Evolutionary conservation across 2,888 invertebrate species (phyloP), one percentile per base, ranked within the genome.

Genomic region (Cryptus armator): DNA sequence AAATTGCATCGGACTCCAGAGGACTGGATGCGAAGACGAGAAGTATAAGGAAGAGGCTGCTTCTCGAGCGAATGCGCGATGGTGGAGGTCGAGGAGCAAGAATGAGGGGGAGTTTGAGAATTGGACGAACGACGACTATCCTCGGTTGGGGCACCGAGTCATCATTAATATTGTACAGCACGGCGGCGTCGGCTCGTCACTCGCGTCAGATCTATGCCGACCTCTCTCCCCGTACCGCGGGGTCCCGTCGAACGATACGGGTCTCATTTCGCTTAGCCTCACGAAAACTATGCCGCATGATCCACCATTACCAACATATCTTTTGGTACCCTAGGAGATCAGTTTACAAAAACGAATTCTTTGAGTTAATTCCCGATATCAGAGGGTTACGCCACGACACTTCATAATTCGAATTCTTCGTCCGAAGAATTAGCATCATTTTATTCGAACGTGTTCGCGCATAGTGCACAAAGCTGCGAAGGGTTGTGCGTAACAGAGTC

Each of bases 191-290:
- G 85, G 91, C 89, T 89, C 91, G 89, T 91, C 91, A 90, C 89
- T 85, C 88, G 87, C 92, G 90, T 92, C 92, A 92, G 92, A 92
- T 92, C 92, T 92, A 91, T 90, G 91, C 91, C 92, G 92, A 90
- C 91, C 90, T 91, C 91, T 90, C 90, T 89, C 90, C 89, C 90
- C 87, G 75, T 72, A 37, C 56, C 75, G 59, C 79, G 78, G 68
- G 76, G 9, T 79, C 75, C 46, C 10, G 32, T 59, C 43, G 44
- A 68, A 72, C 75, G 77, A 82, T 83, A 79, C 74, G 82, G 67
- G 68, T 79, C 70, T 77, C 78, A 59, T 80, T 76, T 66, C 29
- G 48, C 32, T 32, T 14, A 75, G 43, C 53, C 68, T 62, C 46
- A 44, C 48, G n/a, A 10, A 75, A 72, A 59, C 9, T 56, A 64